Evolutionary conservation across 2,888 invertebrate genomes (phyloP).

Genomic region (Oligia latruncula): DNA sequence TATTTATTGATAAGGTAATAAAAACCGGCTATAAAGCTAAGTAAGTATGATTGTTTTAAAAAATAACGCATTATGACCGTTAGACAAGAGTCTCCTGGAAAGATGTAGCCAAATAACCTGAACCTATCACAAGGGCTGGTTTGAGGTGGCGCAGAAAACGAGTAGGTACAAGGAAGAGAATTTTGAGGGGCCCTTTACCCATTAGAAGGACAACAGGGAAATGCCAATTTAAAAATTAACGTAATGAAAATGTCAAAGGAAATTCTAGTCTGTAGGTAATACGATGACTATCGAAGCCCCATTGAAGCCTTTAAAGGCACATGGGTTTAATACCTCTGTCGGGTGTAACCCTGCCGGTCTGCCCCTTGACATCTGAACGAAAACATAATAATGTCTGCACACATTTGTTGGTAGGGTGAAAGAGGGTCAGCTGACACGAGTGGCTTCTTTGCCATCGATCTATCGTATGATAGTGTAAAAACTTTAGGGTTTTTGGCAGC

Average conservation of each 20-base stretch:
- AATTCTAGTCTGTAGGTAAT: constrained; percentile 21
- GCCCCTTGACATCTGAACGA: constrained; percentile 58
- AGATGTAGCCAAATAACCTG: not conserved
- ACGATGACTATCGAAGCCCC: constrained; percentile 67
- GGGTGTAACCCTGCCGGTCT: constrained; percentile 61
- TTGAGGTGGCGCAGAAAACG: not conserved
- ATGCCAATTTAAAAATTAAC: not conserved
- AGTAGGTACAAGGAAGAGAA: not conserved
- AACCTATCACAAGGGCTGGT: not conserved
- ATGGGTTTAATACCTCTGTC: constrained; percentile 68
- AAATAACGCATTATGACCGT: not conserved
- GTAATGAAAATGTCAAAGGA: not conserved
- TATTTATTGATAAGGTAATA: constrained; percentile 23
- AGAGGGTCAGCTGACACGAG: constrained; percentile 14
- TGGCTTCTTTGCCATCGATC: constrained; percentile 34
- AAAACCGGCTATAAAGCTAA: constrained; percentile 13
- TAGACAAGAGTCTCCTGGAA: not conserved
- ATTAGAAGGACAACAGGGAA: no score
- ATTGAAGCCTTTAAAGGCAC: constrained; percentile 66
- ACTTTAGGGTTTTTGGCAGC: not conserved
- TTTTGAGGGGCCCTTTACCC: not conserved
- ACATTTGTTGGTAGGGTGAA: constrained; percentile 12
- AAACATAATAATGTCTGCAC: constrained; percentile 53
- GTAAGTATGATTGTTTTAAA: constrained; percentile 6
- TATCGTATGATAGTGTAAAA: not conserved